Evolutionary conservation across 37 sponge, comb jelly and placozoan genomes (phyloP).

Genomic region (Oscarella lobularis): DNA sequence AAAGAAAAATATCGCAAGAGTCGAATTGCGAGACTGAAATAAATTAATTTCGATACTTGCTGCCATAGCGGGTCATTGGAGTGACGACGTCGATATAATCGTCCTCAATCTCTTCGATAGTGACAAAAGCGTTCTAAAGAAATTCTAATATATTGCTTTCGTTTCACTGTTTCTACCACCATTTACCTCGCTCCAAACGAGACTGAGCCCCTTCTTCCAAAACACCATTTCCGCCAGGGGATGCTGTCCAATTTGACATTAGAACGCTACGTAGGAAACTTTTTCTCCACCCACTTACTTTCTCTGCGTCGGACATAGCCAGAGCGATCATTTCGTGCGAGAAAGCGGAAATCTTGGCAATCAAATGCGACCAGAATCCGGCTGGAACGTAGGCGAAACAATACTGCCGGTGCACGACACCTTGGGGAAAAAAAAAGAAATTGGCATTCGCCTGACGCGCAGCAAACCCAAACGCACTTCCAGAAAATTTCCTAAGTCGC

Average conservation of each 20-base stretch:
- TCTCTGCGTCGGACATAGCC: background rate
- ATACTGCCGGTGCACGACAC: background rate
- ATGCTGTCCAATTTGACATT: no score
- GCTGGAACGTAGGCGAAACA: background rate
- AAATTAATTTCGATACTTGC: background rate
- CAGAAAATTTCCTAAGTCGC: no score
- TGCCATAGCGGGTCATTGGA: background rate
- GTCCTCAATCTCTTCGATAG: background rate
- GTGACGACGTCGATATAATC: background rate
- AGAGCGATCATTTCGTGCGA: background rate
- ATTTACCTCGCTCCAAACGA: background rate
- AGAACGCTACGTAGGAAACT: background rate
- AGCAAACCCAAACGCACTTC: no score
- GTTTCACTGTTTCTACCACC: no score
- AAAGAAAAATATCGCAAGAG: background rate
- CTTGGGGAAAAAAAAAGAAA: no score
- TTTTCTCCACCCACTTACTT: background rate
- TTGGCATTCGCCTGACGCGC: no score
- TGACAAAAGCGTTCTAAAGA: background rate
- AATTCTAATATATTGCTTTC: no score
- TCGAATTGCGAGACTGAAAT: background rate
- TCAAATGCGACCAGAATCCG: background rate
- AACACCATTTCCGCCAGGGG: background rate
- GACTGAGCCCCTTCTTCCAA: background rate
- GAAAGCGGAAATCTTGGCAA: background rate